Conservation (phyloP, 2,113 vertebrate species). For the Centropristis striata region DNA sequence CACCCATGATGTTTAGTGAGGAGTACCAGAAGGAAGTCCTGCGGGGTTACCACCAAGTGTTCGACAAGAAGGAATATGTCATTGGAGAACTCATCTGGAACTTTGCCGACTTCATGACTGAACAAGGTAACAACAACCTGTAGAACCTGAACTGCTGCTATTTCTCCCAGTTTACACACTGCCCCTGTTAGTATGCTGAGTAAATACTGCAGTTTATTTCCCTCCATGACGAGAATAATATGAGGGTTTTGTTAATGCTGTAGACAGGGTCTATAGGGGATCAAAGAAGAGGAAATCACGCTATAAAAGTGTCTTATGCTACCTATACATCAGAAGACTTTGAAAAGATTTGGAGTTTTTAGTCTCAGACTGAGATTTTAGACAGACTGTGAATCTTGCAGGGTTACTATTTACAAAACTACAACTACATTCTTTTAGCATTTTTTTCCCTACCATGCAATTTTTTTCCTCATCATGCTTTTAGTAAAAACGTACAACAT, state of each 20-base stretch:
- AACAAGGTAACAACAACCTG: slow-evolving; percentile 84
- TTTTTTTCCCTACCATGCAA: too few species aligned
- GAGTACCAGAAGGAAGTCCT: slow-evolving; percentile 93
- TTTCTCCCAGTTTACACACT: neutral
- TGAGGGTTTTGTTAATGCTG: neutral
- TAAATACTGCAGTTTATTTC: neutral
- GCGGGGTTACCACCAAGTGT: slow-evolving; percentile 87
- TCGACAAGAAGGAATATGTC: slow-evolving; percentile 92
- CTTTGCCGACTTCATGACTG: slow-evolving; percentile 98
- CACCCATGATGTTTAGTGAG: slow-evolving; percentile 95
- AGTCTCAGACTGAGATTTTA: too few species aligned
- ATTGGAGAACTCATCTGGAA: slow-evolving; percentile 98
- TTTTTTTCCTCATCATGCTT: too few species aligned
- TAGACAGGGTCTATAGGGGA: too few species aligned
- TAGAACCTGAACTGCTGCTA: neutral
- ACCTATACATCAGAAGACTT: too few species aligned
- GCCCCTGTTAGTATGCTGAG: neutral
- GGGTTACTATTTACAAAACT: too few species aligned
- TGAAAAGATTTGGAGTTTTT: too few species aligned
- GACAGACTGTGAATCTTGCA: too few species aligned
- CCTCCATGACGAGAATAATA: neutral
- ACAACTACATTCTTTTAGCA: too few species aligned
- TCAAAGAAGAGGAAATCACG: too few species aligned
- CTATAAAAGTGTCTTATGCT: too few species aligned
- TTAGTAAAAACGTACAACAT: too few species aligned